Base-by-base conservation (phyloP, 2,797 vertebrate species). In the Falco cherrug region DNA sequence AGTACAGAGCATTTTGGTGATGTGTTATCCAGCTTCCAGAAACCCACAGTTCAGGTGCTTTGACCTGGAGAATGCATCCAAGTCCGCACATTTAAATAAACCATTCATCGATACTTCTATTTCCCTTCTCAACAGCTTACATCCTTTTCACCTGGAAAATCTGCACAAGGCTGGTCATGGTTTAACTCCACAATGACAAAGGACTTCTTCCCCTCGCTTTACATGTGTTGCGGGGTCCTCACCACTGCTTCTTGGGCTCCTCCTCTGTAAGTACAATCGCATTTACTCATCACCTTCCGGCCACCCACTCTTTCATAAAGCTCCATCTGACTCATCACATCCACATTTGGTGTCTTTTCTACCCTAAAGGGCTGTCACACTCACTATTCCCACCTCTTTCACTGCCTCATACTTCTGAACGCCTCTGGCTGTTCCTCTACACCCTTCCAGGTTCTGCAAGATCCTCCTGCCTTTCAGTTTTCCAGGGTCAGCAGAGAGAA, bases 1-100 rank as follows among this genome's bases (percentile, higher is more conserved):
- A 73, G 25, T 11, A 35, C 1, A 1, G 73, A 80, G 26, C 39
- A 39, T 24, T 61, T 5, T 47, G 21, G 33, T 0, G 0, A 41
- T 3, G 16, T 3, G 15, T 25, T 61, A 64, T 21, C 21, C 76
- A 54, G n/a, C 22, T 73, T 73, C 25, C 54, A 64, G 18, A 77
- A 79, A 64, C 4, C 14, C 65, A 22, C 16, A 26, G 33, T 12
- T 64, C 57, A 59, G 57, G 60, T 8, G 18, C 26, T 78, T 10
- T 59, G 24, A 48, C 84, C 56, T 51, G 35, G 26, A 84, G 73
- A 86, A 81, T 0, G 11, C 25, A 68, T 11, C 33, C 47, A 43
- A 26, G 21, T 13, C 50, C 43, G 18, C 21, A 26, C 8, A 17
- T 21, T 35, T 31, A 79, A 87, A 87, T 19, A 65, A 85, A 85